Base-by-base conservation (phyloP, 2,888 invertebrate species). In the Hipparchia sbordonii region DNA sequence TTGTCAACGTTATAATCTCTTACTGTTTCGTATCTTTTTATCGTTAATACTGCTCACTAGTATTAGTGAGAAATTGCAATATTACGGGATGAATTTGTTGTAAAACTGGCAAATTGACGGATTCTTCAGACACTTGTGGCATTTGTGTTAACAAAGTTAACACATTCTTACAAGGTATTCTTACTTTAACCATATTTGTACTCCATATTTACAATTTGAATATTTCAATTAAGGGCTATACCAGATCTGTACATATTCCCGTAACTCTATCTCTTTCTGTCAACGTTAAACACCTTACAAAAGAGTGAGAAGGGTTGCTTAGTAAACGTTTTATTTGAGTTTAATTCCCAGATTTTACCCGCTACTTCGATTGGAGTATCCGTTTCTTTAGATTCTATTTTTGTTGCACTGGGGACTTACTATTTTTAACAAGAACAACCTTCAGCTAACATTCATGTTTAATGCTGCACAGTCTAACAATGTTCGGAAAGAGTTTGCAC, bases 401-500 rank as follows among this genome's bases (percentile, higher is more conserved):
- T 23, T 59, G 8, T 33, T 33, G 2, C 39, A 39, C 33, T 60
- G 46, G 39, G 39, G 60, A 60, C 39, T 45, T 12, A 46, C 61
- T 46, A 10, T 46, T 61, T 33, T 59, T 59, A 10, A 33, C 9
- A 46, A n/a, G 46, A 6, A 39, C 39, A 39, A 12, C 12, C 33
- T 45, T 61, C 12, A 33, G 23, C n/a, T 61, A 3, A 39, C 39
- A 39, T 39, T 39, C 39, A 39, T 12, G 12, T 13, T 62, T 13
- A 8, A 8, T 39, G 45, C 8, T 7, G 1, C 8, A n/a, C 6
- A 6, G 56, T n/a, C 6, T 13, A 56, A 13, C 13, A 8, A 33
- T 33, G n/a, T 10, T 51, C 59, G 33, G 6, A 51, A 48, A 23
- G 73, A 75, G 75, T 75, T 73, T 75, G 73, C 75, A 73, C 71